Evolutionary conservation across 2,113 vertebrate genomes (phyloP).

Genomic region (Pungitius pungitius): DNA sequence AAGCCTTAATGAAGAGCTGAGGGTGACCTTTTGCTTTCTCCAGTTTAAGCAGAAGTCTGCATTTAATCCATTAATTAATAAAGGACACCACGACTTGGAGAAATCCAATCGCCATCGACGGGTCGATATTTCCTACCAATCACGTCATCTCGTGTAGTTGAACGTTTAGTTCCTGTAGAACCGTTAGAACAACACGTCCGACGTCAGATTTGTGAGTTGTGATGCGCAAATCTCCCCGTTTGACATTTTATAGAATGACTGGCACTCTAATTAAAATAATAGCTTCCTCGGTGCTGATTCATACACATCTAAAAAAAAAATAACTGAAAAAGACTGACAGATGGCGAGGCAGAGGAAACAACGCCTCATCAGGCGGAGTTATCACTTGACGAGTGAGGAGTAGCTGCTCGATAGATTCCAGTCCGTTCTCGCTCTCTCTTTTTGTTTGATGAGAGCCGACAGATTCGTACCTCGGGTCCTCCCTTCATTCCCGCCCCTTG

Average conservation of each 20-base stretch:
- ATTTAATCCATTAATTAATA: neutral
- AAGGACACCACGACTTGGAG: no score
- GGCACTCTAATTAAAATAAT: neutral
- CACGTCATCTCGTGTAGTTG: neutral
- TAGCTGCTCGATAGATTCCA: no score
- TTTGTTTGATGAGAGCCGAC: conserved; percentile 40
- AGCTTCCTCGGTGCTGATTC: neutral
- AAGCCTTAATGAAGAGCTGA: no score
- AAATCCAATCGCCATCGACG: no score
- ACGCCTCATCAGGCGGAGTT: conserved; percentile 11
- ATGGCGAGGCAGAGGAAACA: conserved; percentile 14
- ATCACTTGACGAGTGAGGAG: no score
- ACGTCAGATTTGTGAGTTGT: neutral
- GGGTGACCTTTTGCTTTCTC: no score
- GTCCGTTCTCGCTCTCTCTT: no score
- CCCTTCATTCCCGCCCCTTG: conserved; percentile 16
- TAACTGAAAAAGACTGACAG: neutral
- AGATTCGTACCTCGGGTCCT: conserved; percentile 23
- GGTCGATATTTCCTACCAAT: neutral
- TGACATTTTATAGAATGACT: neutral
- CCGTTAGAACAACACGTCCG: neutral
- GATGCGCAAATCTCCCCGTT: neutral
- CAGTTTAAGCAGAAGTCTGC: no score
- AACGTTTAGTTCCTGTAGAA: neutral
- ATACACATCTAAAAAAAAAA: neutral